Percentiles rank a stretch among this genome's conserved stretches.
These are phyloP conservation scores for Clanis bilineata DNA, from an alignment of 2,888 invertebrate species.

Conservation along the genomic window DNA sequence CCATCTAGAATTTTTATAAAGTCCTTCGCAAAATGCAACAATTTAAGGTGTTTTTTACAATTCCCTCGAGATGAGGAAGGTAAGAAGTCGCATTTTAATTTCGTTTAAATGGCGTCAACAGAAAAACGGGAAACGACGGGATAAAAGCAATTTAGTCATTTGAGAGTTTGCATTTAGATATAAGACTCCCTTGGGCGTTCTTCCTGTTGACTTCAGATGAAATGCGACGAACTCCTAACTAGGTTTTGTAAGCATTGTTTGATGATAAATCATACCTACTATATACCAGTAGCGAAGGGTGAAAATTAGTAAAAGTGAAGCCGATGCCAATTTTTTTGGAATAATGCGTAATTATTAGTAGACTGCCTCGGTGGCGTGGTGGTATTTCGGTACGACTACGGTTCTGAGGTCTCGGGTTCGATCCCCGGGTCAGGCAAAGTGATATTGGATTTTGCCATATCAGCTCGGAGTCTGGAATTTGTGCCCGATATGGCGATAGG, in stretches of 20 bases:
- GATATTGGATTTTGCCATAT: too few relatives aligned
- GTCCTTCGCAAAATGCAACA: neutral
- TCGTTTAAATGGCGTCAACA: slow-evolving; percentile 13
- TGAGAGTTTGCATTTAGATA: slow-evolving; percentile 9
- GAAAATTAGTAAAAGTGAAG: too few relatives aligned
- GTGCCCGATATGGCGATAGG: too few relatives aligned
- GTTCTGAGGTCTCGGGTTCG: too few relatives aligned
- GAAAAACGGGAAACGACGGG: slow-evolving; percentile 10
- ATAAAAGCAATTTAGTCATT: slow-evolving; percentile 9
- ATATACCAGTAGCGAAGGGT: too few relatives aligned
- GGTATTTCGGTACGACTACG: too few relatives aligned
- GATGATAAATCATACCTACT: neutral
- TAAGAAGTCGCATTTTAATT: slow-evolving; percentile 22
- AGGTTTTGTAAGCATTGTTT: neutral
- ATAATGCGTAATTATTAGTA: too few relatives aligned
- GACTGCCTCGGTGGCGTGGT: too few relatives aligned
- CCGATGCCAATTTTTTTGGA: too few relatives aligned
- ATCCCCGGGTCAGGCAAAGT: too few relatives aligned
- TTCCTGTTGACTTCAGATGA: neutral
- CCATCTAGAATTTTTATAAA: neutral
- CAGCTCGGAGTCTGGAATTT: too few relatives aligned
- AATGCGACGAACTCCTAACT: neutral
- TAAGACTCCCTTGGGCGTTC: neutral
- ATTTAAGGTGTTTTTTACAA: neutral
- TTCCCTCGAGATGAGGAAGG: slow-evolving; percentile 20